These are phyloP conservation scores for Diogma glabrata DNA, from an alignment of 2,888 invertebrate genomes.

Conservation along the genomic window DNA sequence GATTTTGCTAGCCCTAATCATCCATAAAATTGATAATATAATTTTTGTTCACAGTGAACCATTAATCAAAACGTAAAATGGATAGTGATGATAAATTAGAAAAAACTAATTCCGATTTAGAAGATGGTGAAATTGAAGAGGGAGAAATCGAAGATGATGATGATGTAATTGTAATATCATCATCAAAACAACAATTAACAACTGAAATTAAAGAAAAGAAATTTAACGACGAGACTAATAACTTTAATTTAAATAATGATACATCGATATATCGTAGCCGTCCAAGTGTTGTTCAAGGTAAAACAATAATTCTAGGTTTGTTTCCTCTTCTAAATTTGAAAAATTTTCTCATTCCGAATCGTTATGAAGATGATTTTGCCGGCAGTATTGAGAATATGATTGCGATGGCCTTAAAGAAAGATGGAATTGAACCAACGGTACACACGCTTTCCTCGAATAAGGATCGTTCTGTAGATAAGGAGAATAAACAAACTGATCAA, in stretches of 20 bases:
- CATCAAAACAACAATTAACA: constrained; percentile 17
- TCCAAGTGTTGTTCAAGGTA: too few relatives aligned
- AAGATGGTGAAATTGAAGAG: constrained; percentile 77
- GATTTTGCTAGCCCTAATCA: too few relatives aligned
- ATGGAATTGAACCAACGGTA: constrained; percentile 38
- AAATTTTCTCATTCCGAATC: not conserved
- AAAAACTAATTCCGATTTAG: constrained; percentile 53
- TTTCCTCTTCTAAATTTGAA: not conserved
- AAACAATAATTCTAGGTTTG: not conserved
- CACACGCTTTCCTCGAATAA: not conserved
- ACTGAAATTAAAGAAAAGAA: too few relatives aligned
- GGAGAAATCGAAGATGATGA: constrained; percentile 39
- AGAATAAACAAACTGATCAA: too few relatives aligned
- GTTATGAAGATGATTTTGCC: constrained; percentile 56
- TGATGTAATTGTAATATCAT: constrained; percentile 14
- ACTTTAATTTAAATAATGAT: too few relatives aligned
- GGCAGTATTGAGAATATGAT: constrained; percentile 68
- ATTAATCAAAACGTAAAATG: too few relatives aligned
- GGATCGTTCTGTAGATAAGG: not conserved
- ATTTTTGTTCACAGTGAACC: too few relatives aligned
- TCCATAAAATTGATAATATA: too few relatives aligned
- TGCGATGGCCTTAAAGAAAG: constrained; percentile 61
- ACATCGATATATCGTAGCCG: too few relatives aligned
- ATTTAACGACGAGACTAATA: too few relatives aligned
- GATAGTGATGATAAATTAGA: too few relatives aligned